Evolutionary conservation across 2,888 invertebrate species (phyloP), one percentile per base, ranked within the genome.

Genomic region (Isotomurus palustris): DNA sequence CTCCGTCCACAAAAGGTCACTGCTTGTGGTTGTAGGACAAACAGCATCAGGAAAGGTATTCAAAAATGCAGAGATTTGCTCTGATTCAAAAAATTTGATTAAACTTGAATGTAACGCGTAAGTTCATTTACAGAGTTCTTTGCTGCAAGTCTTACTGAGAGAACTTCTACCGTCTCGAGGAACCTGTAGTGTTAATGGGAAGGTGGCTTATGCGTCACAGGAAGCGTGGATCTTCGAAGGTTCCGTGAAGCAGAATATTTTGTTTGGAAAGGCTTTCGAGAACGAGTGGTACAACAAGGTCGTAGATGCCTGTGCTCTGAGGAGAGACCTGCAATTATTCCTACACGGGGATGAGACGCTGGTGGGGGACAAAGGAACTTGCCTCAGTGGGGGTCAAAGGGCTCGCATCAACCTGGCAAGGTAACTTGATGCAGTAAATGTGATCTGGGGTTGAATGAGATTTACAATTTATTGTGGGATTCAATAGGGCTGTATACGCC

Each of bases 331-430:
- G 43, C 71, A 72, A 17, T 71, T 75, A 22, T 73, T 81, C 66
- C 75, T 77, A 0, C 70, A 75, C 60, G 77, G 78, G 19, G 80
- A 80, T 70, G 71, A 62, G 75, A 80, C 79, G 1, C 51, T 78
- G 47, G 78, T 81, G 14, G 81, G 81, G 24, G 81, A 81, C 59
- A 73, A 78, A 38, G 81, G 81, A 32, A 77, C 78, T 17, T 75
- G 76, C 62, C 79, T 92, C 14, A 88, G 88, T 67, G 91, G 91
- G 64, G 87, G 91, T 2, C 93, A 94, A 75, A 84, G 77, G 71
- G 80, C 80, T n/a, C 73, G 80, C 44, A 73, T 81, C 36, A 76
- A 76, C 56, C 72, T 81, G 44, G 76, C 76, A 4, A 72, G 66
- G 64, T 59, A 48, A 44, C 3, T 24, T 24, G 24, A 5, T n/a